phyloP scores from a whole-genome alignment of 2,113 vertebrate species.

The Erpornis zantholeuca region DNA sequence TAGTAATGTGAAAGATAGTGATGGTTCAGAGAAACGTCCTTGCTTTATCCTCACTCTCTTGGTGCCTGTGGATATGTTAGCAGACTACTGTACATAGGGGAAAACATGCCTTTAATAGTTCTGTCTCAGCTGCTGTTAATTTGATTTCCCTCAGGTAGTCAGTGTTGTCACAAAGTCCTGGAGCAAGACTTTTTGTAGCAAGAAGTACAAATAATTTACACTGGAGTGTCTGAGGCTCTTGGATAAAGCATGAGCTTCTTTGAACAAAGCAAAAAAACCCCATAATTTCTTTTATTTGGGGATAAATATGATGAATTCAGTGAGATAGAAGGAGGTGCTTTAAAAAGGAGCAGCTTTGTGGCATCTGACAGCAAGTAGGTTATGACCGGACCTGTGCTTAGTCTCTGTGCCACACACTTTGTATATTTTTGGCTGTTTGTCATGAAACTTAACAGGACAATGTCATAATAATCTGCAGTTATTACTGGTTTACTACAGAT shows the following conservation, averaged over 20 bases:
- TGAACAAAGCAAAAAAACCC: neutral
- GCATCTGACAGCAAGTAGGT: neutral
- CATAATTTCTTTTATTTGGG: neutral
- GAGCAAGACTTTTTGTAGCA: neutral
- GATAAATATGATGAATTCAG: neutral
- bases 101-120: constrained; percentile 43
- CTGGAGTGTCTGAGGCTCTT: neutral
- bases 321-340: neutral
- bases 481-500: neutral
- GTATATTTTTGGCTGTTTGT: neutral
- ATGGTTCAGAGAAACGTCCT: constrained; percentile 16
- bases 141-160: constrained; percentile 59
- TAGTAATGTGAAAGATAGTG: neutral
- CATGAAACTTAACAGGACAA: neutral
- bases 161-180: constrained; percentile 39
- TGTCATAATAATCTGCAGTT: neutral
- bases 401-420: neutral
- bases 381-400: neutral
- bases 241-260: neutral
- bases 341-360: neutral
- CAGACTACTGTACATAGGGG: constrained; percentile 13
- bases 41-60: constrained; percentile 34
- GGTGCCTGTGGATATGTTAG: neutral
- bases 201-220: constrained; percentile 27
- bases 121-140: constrained; percentile 52